Percentiles rank a stretch among this genome's conserved stretches.
phyloP scores from a whole-genome alignment of 2,888 invertebrate species.

The Scelioninae gen. 2 region DNA sequence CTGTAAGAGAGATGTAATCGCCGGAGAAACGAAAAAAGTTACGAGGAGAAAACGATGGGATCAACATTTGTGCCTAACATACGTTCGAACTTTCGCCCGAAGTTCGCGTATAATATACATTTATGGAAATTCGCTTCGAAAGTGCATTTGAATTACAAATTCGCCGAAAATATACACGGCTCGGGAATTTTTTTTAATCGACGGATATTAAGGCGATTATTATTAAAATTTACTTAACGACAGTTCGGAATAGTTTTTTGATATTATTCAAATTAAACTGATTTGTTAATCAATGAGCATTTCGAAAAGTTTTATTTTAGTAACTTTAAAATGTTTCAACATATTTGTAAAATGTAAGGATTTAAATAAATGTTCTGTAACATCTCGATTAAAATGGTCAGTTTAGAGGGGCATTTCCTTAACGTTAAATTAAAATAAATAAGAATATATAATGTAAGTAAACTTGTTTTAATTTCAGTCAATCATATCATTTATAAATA shows the following conservation, averaged over 20 bases:
- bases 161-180: slow-evolving; percentile 15
- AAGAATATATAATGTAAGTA: too few species aligned
- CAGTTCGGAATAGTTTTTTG: neutral
- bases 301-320: too few species aligned
- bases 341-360: too few species aligned
- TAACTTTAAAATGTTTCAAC: too few species aligned
- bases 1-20: slow-evolving; percentile 51
- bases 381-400: too few species aligned
- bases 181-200: slow-evolving; percentile 38
- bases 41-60: slow-evolving; percentile 56
- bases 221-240: slow-evolving; percentile 28
- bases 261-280: slow-evolving; percentile 5
- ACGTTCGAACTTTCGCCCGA: slow-evolving; percentile 42
- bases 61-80: slow-evolving; percentile 52
- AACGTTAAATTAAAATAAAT: too few species aligned
- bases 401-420: too few species aligned
- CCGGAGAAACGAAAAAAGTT: slow-evolving; percentile 44
- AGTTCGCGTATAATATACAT: slow-evolving; percentile 46
- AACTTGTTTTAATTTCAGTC: neutral
- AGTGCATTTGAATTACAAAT: slow-evolving; percentile 46
- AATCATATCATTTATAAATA: too few species aligned
- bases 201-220: slow-evolving; percentile 27
- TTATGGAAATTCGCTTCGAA: slow-evolving; percentile 44
- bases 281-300: slow-evolving; percentile 7
- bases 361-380: too few species aligned